Base-by-base conservation (phyloP, 2,888 invertebrate species). In the Enchytraeus crypticus region DNA sequence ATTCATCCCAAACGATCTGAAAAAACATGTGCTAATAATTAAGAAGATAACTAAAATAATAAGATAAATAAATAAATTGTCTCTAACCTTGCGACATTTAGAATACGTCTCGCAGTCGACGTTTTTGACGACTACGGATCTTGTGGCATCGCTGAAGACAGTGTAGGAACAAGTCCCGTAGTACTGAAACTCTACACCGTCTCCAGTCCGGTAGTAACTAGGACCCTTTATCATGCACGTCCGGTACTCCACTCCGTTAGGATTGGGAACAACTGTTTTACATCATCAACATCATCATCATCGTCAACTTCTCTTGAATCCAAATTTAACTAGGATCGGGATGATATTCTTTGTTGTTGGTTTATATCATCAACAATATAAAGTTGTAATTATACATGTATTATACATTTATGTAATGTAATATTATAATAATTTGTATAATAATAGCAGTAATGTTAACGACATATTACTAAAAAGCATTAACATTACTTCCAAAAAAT, bases 111-210 rank as follows among this genome's bases (percentile, higher is more conserved):
- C 46, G 45, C 67, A 67, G 60, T 63, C 51, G 55, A 65, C 49
- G 11, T 58, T n/a, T n/a, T 59, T 46, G 14, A 66, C 43, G 43
- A 51, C 53, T 23, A 59, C 57, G 26, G 62, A 54, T 21, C 55
- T 38, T 0, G 59, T 34, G 14, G 51, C 38, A 49, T 65, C 63
- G 26, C 55, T 60, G 57, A 59, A 65, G 45, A 90, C 73, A 0
- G 86, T 84, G 72, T 89, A 87, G 0, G 86, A 83, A 75, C 91
- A 91, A 14, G 64, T 61, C 0, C 84, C 82, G 54, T 85, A 82
- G 70, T 88, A 87, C 73, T 88, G 88, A 73, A 66, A 81, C 74
- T 89, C 84, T 70, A 84, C 83, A 1, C 89, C 89, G 78, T 90
- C 90, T 71, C 90, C 90, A 0, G 89, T 89, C 78, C 88, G 88